phyloP scores from a whole-genome alignment of 2,113 vertebrate species.

The Tringa solitaria region DNA sequence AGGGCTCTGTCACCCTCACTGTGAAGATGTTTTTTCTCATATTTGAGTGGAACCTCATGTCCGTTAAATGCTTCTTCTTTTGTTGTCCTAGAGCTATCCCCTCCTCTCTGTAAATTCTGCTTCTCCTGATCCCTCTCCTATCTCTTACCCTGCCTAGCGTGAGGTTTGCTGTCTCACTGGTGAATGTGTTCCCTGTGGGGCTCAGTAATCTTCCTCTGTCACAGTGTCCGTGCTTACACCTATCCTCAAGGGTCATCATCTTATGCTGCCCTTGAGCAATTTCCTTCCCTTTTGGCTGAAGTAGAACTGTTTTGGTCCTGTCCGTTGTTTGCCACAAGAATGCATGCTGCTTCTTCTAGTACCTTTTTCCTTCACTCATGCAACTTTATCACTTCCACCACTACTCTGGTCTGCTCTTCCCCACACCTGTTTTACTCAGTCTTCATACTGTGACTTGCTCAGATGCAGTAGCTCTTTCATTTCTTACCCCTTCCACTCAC shows the following conservation, averaged over 20 bases:
- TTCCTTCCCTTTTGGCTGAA: not conserved
- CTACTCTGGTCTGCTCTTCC: not conserved
- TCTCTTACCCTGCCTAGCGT: not conserved
- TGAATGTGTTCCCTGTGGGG: not conserved
- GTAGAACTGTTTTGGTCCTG: not conserved
- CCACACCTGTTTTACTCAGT: not conserved
- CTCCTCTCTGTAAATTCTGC: not conserved
- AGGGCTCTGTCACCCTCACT: no score
- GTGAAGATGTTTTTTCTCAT: no score
- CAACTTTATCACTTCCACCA: not conserved
- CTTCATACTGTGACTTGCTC: not conserved
- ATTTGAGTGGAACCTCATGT: no score
- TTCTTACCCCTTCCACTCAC: not conserved
- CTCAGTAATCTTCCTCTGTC: not conserved
- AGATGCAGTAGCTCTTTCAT: not conserved
- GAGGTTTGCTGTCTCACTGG: not conserved
- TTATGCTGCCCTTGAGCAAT: not conserved
- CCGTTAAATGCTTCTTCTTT: not conserved
- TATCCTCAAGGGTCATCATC: not conserved
- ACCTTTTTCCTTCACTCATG: not conserved
- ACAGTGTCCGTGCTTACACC: not conserved
- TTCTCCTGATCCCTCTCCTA: not conserved
- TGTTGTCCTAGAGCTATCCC: not conserved
- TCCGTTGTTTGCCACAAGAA: not conserved
- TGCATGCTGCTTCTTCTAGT: not conserved